Conservation (phyloP, 2,888 invertebrate genomes). For the Rhamnusium bicolor region DNA sequence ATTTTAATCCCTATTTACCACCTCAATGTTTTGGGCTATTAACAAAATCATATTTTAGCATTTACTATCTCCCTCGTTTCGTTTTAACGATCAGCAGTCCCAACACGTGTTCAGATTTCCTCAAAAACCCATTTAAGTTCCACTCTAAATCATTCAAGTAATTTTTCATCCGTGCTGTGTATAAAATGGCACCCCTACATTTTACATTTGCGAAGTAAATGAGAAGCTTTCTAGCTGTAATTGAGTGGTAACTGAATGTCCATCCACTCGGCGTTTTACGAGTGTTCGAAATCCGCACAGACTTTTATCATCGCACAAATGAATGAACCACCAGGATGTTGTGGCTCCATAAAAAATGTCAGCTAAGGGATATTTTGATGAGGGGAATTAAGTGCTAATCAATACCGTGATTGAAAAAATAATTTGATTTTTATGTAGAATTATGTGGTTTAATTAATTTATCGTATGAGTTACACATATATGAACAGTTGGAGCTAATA, state of each 20-base stretch:
- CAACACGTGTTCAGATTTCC: background rate
- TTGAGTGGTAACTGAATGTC: background rate
- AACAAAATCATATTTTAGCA: background rate
- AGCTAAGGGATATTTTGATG: background rate
- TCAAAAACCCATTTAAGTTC: too few species aligned
- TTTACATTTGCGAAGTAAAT: background rate
- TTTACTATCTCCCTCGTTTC: background rate
- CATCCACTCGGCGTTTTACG: background rate
- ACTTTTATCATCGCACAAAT: background rate
- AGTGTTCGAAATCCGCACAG: background rate
- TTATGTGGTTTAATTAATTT: background rate
- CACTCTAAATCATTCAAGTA: background rate
- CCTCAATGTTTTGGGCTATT: background rate
- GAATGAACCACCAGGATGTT: background rate
- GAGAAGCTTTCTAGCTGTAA: background rate
- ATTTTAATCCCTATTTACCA: too few species aligned
- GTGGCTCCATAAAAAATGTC: background rate
- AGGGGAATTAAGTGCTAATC: background rate
- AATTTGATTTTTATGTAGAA: background rate
- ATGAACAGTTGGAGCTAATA: too few species aligned
- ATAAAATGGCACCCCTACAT: background rate
- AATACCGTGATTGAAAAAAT: background rate
- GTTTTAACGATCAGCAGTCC: background rate
- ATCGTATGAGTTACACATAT: too few species aligned
- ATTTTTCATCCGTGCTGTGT: background rate